phyloP scores from a whole-genome alignment of 2,888 invertebrate genomes.

The Melanostoma mellinum region DNA sequence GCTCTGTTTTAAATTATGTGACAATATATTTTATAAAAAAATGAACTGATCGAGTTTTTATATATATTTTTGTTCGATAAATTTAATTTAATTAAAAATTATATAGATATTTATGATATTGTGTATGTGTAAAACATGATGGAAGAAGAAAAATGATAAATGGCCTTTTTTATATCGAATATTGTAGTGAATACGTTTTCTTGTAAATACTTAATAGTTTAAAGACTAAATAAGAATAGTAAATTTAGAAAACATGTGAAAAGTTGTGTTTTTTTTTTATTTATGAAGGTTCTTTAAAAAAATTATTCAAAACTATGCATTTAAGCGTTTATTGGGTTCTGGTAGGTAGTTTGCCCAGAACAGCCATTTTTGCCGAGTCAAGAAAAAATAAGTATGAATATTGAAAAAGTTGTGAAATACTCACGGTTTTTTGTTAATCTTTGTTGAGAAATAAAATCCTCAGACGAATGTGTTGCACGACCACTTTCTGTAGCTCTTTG shows the following conservation, averaged over 20 bases:
- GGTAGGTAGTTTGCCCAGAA: no score
- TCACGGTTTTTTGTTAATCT: no score
- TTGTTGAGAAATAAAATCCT: no score
- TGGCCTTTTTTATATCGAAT: conserved; percentile 73
- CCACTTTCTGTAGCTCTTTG: neutral
- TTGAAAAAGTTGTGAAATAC: no score
- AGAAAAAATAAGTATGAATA: no score
- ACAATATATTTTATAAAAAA: conserved; percentile 16
- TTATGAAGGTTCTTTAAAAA: neutral
- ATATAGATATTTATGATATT: conserved; percentile 1
- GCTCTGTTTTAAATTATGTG: neutral
- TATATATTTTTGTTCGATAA: conserved; percentile 30
- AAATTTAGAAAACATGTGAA: conserved; percentile 51
- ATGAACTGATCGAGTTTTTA: conserved; percentile 32
- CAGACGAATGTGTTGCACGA: no score
- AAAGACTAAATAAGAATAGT: conserved; percentile 65
- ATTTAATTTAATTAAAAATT: conserved; percentile 14
- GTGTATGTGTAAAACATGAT: conserved; percentile 50
- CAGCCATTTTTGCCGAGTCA: no score
- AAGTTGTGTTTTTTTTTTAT: neutral
- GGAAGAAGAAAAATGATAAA: conserved; percentile 51
- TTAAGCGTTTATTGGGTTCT: no score
- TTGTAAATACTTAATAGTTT: conserved; percentile 66
- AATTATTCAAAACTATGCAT: no score
- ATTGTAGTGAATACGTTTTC: conserved; percentile 67